phyloP scores from a whole-genome alignment of 2,888 invertebrate genomes.

The Drosophila kambysellisi region DNA sequence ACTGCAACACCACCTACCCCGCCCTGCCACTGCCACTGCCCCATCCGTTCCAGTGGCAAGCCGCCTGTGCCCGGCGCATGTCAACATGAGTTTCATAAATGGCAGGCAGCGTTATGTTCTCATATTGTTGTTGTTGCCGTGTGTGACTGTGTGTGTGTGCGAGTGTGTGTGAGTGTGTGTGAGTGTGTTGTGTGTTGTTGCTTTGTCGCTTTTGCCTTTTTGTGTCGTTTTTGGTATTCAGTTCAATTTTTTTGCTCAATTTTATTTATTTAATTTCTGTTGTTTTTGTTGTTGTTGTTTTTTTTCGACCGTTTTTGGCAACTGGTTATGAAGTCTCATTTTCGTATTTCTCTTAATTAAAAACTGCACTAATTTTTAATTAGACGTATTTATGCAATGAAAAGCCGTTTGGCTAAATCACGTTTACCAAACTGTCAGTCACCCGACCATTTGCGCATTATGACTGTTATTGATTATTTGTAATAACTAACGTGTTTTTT shows the following conservation, averaged over 20 bases:
- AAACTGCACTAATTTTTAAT: conserved; percentile 78
- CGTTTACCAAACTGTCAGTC: conserved; percentile 22
- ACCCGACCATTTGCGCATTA: conserved; percentile 11
- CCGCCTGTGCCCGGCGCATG: conserved; percentile 74
- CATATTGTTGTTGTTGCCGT: conserved; percentile 44
- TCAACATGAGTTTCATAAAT: conserved; percentile 79
- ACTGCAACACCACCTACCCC: conserved; percentile 32
- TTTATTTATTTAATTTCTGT: conserved; percentile 57
- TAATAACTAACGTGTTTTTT: conserved; percentile 24
- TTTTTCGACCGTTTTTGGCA: conserved; percentile 67
- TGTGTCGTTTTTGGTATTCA: conserved; percentile 70
- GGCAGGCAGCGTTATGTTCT: conserved; percentile 72
- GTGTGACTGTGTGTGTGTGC: neutral
- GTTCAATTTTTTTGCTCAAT: conserved; percentile 64
- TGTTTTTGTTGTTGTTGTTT: conserved; percentile 27
- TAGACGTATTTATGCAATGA: conserved; percentile 62
- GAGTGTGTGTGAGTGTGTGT: conserved; percentile 5
- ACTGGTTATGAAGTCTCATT: conserved; percentile 80
- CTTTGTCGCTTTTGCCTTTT: conserved; percentile 65
- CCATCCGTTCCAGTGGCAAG: conserved; percentile 9
- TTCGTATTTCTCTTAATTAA: conserved; percentile 77
- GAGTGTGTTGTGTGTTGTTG: conserved; percentile 13
- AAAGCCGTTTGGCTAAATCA: conserved; percentile 36
- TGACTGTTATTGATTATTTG: conserved; percentile 27
- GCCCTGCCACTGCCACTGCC: neutral